Evolutionary conservation across 2,113 vertebrate species (phyloP).

Genomic region (Plectropomus leopardus): DNA sequence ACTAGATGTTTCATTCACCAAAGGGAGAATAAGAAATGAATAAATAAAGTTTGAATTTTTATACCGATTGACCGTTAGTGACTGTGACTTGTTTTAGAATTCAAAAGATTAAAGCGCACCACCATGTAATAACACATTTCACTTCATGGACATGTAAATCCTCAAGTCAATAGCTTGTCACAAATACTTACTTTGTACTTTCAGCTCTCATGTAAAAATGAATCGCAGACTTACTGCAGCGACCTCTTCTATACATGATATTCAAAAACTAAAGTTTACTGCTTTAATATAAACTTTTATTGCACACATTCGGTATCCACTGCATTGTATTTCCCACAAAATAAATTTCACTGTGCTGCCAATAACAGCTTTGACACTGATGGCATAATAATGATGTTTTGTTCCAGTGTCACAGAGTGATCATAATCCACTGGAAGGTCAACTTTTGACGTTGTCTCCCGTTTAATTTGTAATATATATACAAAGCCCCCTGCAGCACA

Average conservation of each 20-base stretch:
- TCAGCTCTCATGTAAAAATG: slow-evolving; percentile 15
- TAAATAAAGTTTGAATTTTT: slow-evolving; percentile 19
- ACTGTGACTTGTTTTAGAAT: slow-evolving; percentile 27
- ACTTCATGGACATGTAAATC: slow-evolving; percentile 43
- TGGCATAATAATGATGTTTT: slow-evolving; percentile 44
- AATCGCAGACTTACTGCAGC: slow-evolving; percentile 1
- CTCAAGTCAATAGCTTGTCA: slow-evolving; percentile 36
- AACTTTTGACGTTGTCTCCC: slow-evolving; percentile 49
- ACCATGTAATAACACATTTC: slow-evolving; percentile 13
- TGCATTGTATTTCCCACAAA: background rate
- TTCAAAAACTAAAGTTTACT: slow-evolving; percentile 19
- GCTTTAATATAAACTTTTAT: slow-evolving; percentile 12
- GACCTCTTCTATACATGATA: slow-evolving; percentile 5
- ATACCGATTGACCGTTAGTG: slow-evolving; percentile 15
- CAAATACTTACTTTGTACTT: slow-evolving; percentile 30
- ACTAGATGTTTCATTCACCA: background rate
- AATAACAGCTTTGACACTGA: slow-evolving; percentile 32
- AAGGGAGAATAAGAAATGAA: slow-evolving; percentile 19
- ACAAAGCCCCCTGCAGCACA: slow-evolving; percentile 60
- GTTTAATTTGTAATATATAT: slow-evolving; percentile 82
- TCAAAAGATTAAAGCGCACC: slow-evolving; percentile 45
- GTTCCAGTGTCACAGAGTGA: slow-evolving; percentile 35
- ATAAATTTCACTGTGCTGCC: slow-evolving; percentile 19
- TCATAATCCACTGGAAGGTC: slow-evolving; percentile 60
- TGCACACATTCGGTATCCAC: background rate